These are phyloP conservation scores for Taenioides sp. DNA, from an alignment of 2,797 vertebrate species.

Conservation along the genomic window DNA sequence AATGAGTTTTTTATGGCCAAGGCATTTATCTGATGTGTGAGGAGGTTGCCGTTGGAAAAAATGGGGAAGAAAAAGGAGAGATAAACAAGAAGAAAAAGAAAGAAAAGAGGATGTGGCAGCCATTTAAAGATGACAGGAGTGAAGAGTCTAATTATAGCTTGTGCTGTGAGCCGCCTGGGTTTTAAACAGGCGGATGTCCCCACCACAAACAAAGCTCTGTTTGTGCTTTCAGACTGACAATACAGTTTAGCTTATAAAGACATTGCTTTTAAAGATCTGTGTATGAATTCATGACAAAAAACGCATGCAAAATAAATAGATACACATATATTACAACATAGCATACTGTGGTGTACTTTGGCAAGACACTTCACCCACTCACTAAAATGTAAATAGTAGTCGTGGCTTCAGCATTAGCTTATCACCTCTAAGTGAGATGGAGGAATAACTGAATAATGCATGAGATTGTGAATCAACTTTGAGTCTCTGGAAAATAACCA, in stretches of 20 bases:
- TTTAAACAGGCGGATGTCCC: constrained; percentile 65
- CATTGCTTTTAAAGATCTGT: background rate
- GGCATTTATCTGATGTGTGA: constrained; percentile 21
- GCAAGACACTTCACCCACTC: too few species aligned
- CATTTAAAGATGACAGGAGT: constrained; percentile 73
- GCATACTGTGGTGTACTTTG: too few species aligned
- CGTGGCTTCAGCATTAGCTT: background rate
- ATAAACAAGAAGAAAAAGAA: constrained; percentile 48
- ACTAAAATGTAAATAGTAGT: background rate
- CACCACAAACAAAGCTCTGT: constrained; percentile 51
- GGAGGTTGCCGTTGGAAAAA: constrained; percentile 17
- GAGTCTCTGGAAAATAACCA: too few species aligned
- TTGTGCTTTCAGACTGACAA: constrained; percentile 37
- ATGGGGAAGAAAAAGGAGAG: constrained; percentile 48
- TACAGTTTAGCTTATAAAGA: background rate
- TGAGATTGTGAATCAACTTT: background rate
- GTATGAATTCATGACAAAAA: background rate
- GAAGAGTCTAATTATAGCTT: constrained; percentile 78
- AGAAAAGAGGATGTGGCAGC: constrained; percentile 75
- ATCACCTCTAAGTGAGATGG: too few species aligned
- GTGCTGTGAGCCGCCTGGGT: constrained; percentile 67
- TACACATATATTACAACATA: too few species aligned
- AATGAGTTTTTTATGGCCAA: background rate
- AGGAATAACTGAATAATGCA: too few species aligned
- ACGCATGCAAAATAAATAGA: too few species aligned